These are phyloP conservation scores for Brachionus plicatilis DNA, from an alignment of 1,140 invertebrate species.

Conservation along the genomic window DNA sequence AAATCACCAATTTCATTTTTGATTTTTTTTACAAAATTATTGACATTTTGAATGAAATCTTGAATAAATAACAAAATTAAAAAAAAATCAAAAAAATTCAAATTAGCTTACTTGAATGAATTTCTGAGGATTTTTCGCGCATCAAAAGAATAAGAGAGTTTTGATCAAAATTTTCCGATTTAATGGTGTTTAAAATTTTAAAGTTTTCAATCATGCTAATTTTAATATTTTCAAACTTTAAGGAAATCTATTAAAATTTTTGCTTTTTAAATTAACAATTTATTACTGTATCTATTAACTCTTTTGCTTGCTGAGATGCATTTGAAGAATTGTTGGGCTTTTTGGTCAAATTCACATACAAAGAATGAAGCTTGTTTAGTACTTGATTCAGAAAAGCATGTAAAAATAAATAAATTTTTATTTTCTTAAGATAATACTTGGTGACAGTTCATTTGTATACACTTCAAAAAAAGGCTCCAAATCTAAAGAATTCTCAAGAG, in stretches of 20 bases:
- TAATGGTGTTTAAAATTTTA: background rate
- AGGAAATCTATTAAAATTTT: background rate
- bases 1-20: background rate
- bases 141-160: background rate
- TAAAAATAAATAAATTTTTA: background rate
- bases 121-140: background rate
- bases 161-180: background rate
- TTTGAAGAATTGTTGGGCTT: background rate
- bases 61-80: background rate
- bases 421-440: background rate
- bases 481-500: background rate
- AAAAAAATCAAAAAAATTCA: background rate
- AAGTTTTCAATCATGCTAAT: background rate
- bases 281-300: no score
- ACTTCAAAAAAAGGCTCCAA: background rate
- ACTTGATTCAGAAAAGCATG: background rate
- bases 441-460: background rate
- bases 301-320: background rate
- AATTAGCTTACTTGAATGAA: background rate
- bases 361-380: background rate
- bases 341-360: background rate
- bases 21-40: background rate
- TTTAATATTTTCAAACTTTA: background rate
- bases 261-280: no score
- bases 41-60: background rate